Base-by-base conservation (phyloP, 2,113 vertebrate genomes). In the Phainopepla nitens region DNA sequence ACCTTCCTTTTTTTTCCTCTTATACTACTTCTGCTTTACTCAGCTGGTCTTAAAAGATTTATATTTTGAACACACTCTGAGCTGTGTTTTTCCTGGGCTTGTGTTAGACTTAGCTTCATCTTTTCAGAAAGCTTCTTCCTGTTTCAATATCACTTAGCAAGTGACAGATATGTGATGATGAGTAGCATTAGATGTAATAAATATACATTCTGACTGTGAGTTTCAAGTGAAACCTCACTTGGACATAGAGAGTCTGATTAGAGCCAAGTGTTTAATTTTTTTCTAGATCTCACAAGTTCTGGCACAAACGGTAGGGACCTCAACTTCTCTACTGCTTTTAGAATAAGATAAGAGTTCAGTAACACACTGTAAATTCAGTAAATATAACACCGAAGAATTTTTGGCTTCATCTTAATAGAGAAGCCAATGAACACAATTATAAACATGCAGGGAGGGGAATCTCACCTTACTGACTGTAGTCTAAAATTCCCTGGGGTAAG, bases 181-280 rank as follows among this genome's bases (percentile, higher is more conserved):
- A 87, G 83, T 79, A 82, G 42, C 47, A 82, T 83, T 94, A 81
- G 66, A 84, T 79, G 44, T 73, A 45, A 58, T 89, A 93, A 95
- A 57, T 73, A 35, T 82, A 82, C 89, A 76, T 86, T 88, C 27
- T 61, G 65, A 95, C 49, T 83, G n/a, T 81, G 56, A 36, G 31
- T 72, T 97, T 81, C 96, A 95, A 91, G 45, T 78, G 81, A 91
- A 64, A 85, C 87, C 84, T 93, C 82, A 80, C 86, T 95, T 69
- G 64, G n/a, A 95, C 31, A 77, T 11, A 36, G n/a, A 27, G 7
- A 56, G 22, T 65, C 41, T 84, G 47, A 78, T 73, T 54, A 75
- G 39, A 75, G 60, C 51, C 56, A 77, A 79, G 13, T 27, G 27
- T 61, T 94, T 44, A 45, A 16, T 33, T 41, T 61, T 76, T 94